Conservation (phyloP, 2,797 vertebrate species). For the Schizothorax lantsangensis region DNA sequence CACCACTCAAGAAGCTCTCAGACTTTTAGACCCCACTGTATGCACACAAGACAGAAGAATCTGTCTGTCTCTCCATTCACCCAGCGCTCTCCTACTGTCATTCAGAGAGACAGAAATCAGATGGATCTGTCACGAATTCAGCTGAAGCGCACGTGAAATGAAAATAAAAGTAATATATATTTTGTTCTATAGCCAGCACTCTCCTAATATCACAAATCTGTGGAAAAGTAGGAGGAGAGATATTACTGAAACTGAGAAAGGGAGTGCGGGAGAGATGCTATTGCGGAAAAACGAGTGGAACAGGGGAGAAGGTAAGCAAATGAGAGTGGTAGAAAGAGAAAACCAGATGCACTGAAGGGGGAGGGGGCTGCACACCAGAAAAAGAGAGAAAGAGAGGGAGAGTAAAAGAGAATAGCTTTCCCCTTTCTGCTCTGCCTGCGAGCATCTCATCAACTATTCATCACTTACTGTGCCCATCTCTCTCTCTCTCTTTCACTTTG, state of each 20-base stretch:
- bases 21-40: background rate
- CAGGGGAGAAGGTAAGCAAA: constrained; percentile 41
- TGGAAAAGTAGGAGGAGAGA: constrained; percentile 25
- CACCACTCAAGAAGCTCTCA: background rate
- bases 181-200: background rate
- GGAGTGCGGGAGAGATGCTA: background rate
- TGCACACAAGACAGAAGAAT: background rate
- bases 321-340: constrained; percentile 36
- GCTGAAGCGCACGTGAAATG: background rate
- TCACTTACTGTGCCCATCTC: constrained; percentile 58
- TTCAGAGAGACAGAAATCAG: constrained; percentile 23
- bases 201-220: constrained; percentile 14
- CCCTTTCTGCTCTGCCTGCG: constrained; percentile 73
- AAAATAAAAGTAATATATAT: constrained; percentile 8
- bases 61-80: background rate
- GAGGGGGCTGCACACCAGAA: constrained; percentile 30
- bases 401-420: constrained; percentile 75
- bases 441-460: constrained; percentile 70
- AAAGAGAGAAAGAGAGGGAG: constrained; percentile 52
- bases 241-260: constrained; percentile 7
- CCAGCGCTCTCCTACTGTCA: background rate
- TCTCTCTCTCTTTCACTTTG: constrained; percentile 27
- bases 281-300: constrained; percentile 15
- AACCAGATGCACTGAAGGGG: constrained; percentile 32
- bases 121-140: background rate